phyloP scores from a whole-genome alignment of 2,797 vertebrate species.

The Gadopsis bispinosus region DNA sequence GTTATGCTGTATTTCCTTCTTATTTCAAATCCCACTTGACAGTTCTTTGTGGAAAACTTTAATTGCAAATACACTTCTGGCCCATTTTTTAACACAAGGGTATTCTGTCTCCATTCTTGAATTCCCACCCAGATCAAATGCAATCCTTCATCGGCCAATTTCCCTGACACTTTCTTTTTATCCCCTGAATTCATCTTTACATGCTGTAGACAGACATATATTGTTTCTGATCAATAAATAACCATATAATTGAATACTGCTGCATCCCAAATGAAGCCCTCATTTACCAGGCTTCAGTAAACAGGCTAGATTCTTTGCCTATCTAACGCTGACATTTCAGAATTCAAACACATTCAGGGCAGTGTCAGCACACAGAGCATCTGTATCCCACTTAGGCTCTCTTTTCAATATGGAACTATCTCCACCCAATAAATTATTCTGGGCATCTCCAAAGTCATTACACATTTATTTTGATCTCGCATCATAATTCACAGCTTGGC shows the following conservation, averaged over 20 bases:
- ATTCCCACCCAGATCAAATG: slow-evolving; percentile 83
- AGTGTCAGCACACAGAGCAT: slow-evolving; percentile 70
- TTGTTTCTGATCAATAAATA: slow-evolving; percentile 87
- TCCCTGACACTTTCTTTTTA: slow-evolving; percentile 83
- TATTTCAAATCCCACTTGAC: slow-evolving; percentile 71
- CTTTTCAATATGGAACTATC: slow-evolving; percentile 82
- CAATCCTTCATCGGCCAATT: slow-evolving; percentile 85
- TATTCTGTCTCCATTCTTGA: slow-evolving; percentile 79
- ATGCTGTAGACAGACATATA: slow-evolving; percentile 80
- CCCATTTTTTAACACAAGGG: slow-evolving; percentile 75
- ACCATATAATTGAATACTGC: slow-evolving; percentile 85
- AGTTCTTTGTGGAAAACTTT: slow-evolving; percentile 73
- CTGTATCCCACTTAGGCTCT: slow-evolving; percentile 76
- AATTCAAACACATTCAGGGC: slow-evolving; percentile 80
- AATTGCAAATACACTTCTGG: slow-evolving; percentile 76
- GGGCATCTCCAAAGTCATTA: slow-evolving; percentile 89
- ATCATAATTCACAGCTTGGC: slow-evolving; percentile 97
- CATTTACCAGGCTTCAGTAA: slow-evolving; percentile 86
- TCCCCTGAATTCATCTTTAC: slow-evolving; percentile 82
- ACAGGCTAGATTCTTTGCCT: slow-evolving; percentile 81
- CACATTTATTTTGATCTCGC: slow-evolving; percentile 96
- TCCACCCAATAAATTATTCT: slow-evolving; percentile 92
- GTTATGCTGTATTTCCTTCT: slow-evolving; percentile 40
- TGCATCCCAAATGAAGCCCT: slow-evolving; percentile 86
- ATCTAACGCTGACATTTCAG: slow-evolving; percentile 85